These are phyloP conservation scores for Prosapia bicincta DNA, from an alignment of 2,888 invertebrate species.

Conservation along the genomic window DNA sequence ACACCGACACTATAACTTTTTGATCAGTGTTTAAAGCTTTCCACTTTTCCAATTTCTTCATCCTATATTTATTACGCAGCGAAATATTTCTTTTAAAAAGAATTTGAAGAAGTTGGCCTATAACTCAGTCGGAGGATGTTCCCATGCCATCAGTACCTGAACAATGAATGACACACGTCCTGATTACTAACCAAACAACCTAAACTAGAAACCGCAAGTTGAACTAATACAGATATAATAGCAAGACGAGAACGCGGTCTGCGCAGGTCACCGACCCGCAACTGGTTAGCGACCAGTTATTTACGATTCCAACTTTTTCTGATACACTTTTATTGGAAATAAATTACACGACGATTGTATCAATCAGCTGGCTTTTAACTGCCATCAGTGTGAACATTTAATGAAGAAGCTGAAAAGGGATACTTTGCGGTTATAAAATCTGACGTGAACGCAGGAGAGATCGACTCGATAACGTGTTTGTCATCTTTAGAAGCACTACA, in stretches of 20 bases:
- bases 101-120: too few relatives aligned
- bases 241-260: not conserved
- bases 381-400: not conserved
- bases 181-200: not conserved
- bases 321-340: slow-evolving; percentile 2
- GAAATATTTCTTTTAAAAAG: too few relatives aligned
- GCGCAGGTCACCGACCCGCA: not conserved
- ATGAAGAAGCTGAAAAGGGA: not conserved
- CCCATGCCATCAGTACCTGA: too few relatives aligned
- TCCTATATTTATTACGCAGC: too few relatives aligned
- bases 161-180: too few relatives aligned
- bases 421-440: not conserved
- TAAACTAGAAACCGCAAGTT: not conserved
- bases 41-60: too few relatives aligned
- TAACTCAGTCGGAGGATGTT: too few relatives aligned
- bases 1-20: too few relatives aligned
- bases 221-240: not conserved
- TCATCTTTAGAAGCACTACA: too few relatives aligned
- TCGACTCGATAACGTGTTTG: too few relatives aligned
- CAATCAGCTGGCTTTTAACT: not conserved
- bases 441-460: not conserved
- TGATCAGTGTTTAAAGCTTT: too few relatives aligned
- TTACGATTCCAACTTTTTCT: not conserved
- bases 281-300: not conserved
- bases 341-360: not conserved